phyloP scores from a whole-genome alignment of 30 jellyfish, hydroid and myxozoan species.

The Hydra vulgaris region DNA sequence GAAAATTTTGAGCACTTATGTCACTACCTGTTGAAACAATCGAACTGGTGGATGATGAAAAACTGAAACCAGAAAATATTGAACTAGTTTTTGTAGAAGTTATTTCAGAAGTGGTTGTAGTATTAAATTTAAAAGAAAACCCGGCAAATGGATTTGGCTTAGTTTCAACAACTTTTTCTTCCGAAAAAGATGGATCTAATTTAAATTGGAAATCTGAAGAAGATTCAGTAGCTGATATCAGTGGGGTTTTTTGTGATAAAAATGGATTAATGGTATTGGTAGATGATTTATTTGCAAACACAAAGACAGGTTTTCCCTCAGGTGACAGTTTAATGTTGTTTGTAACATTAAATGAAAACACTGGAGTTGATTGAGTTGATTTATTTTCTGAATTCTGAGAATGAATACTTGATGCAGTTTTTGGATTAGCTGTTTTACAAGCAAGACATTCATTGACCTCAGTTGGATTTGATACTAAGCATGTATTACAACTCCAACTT shows the following conservation, averaged over 20 bases:
- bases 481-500: slow-evolving; percentile 21
- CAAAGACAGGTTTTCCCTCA: slow-evolving; percentile 23
- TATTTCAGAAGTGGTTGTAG: slow-evolving; percentile 1
- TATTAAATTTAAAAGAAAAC: slow-evolving; percentile 10
- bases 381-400: neutral
- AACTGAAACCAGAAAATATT: slow-evolving; percentile 37
- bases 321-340: slow-evolving; percentile 4
- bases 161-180: neutral
- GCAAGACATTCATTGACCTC: slow-evolving; percentile 1
- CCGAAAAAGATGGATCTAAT: neutral
- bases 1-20: slow-evolving; percentile 15
- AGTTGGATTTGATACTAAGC: slow-evolving; percentile 12
- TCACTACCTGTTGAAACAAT: neutral
- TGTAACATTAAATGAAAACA: slow-evolving; percentile 27
- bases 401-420: neutral
- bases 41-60: slow-evolving; percentile 3
- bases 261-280: slow-evolving; percentile 26
- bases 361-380: slow-evolving; percentile 18
- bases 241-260: slow-evolving; percentile 1
- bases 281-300: slow-evolving; percentile 2
- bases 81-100: slow-evolving; percentile 13
- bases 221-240: neutral
- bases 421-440: slow-evolving; percentile 20
- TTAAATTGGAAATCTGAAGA: neutral
- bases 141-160: slow-evolving; percentile 25